These are phyloP conservation scores for Dyspetes luteomarginatus DNA, from an alignment of 2,888 invertebrate genomes.

Conservation along the genomic window DNA sequence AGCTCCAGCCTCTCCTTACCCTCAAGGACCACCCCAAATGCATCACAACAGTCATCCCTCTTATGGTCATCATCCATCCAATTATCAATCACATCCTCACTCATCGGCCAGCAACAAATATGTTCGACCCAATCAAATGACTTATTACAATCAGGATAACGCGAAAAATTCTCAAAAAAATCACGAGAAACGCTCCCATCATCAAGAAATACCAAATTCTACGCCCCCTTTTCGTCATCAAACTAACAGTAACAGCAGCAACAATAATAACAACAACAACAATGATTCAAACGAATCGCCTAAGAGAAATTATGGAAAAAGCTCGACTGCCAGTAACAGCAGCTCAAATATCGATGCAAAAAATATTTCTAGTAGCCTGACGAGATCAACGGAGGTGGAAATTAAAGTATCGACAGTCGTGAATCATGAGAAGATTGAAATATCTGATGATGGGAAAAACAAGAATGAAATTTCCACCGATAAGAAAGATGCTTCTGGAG, in stretches of 20 bases:
- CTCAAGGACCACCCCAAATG: conserved; percentile 69
- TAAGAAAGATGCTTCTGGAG: conserved; percentile 6
- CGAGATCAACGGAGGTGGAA: conserved; percentile 19
- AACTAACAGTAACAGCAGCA: conserved; percentile 71
- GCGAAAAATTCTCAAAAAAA: conserved; percentile 70
- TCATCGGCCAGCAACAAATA: conserved; percentile 84
- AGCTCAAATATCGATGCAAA: conserved; percentile 1
- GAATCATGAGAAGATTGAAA: conserved; percentile 38
- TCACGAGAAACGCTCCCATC: conserved; percentile 73
- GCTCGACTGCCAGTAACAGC: conserved; percentile 21
- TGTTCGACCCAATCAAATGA: conserved; percentile 68
- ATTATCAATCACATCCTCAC: conserved; percentile 80
- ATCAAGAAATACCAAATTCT: conserved; percentile 68
- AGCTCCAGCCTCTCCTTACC: conserved; percentile 65
- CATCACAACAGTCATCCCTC: conserved; percentile 72
- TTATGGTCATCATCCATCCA: conserved; percentile 75
- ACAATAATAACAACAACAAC: conserved; percentile 75
- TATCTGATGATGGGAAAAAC: not conserved
- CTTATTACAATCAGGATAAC: conserved; percentile 82
- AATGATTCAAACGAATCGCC: conserved; percentile 75
- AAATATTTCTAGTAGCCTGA: not conserved
- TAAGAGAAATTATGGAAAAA: conserved; percentile 62
- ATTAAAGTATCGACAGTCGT: conserved; percentile 31
- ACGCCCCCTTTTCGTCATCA: conserved; percentile 41
- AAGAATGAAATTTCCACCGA: conserved; percentile 16